Conservation (phyloP, 2,113 vertebrate species). For the Catagonus wagneri region DNA sequence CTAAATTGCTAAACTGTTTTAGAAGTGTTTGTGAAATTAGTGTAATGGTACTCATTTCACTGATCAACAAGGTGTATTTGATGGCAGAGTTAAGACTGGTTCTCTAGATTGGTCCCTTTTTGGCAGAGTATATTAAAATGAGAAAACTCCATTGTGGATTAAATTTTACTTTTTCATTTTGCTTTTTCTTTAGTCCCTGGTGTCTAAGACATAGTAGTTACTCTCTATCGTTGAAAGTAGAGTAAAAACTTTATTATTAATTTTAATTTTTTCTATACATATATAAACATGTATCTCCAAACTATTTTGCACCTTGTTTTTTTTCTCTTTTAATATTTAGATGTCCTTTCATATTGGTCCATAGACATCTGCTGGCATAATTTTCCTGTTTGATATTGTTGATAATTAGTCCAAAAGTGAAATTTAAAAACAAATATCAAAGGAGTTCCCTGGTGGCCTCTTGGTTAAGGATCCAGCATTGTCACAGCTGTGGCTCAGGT, state of each 20-base stretch:
- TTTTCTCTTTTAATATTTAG: neutral
- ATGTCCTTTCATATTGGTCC: neutral
- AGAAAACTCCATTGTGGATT: neutral
- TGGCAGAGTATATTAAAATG: neutral
- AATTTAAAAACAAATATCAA: neutral
- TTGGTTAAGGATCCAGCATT: too few relatives aligned
- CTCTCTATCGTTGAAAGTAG: neutral
- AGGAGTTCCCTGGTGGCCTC: neutral
- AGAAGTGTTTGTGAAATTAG: neutral
- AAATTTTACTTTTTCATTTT: neutral
- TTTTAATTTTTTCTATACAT: neutral
- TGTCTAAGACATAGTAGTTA: neutral
- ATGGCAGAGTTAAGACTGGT: neutral
- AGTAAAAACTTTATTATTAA: neutral
- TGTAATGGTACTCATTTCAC: neutral
- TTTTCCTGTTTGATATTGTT: neutral
- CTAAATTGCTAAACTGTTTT: neutral
- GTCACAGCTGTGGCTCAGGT: too few relatives aligned
- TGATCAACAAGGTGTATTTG: neutral
- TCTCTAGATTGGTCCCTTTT: neutral
- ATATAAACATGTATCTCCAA: neutral
- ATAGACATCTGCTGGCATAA: neutral
- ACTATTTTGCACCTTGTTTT: neutral
- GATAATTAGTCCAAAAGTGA: neutral
- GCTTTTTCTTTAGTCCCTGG: neutral